phyloP scores from a whole-genome alignment of 1,140 invertebrate genomes.

The Ridgeia piscesae region DNA sequence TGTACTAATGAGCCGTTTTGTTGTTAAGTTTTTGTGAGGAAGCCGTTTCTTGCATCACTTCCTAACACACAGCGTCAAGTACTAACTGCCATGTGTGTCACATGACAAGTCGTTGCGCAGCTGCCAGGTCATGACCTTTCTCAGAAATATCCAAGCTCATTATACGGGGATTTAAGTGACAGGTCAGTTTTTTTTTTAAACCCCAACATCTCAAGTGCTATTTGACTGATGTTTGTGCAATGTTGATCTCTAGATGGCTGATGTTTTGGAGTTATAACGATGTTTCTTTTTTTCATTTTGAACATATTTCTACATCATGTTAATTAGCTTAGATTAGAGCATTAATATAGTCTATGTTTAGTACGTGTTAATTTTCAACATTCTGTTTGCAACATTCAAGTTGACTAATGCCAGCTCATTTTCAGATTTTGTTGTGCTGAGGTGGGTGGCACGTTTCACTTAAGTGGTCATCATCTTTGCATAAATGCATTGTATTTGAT shows the following conservation, averaged over 20 bases:
- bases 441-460: neutral
- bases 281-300: neutral
- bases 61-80: no score
- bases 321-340: neutral
- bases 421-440: neutral
- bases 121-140: no score
- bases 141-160: no score
- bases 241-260: neutral
- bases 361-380: neutral
- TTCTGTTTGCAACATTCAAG: neutral
- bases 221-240: neutral
- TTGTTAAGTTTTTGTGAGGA: no score
- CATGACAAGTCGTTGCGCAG: no score
- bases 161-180: no score
- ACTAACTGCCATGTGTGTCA: no score
- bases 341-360: neutral
- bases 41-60: no score
- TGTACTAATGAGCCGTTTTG: no score
- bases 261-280: neutral
- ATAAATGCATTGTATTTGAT: neutral
- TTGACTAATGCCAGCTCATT: neutral
- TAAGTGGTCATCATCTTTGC: neutral
- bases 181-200: neutral
- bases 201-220: neutral
- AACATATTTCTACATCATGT: neutral